Conservation (phyloP, 2,797 vertebrate species). For the Enteromius paludinosus region DNA sequence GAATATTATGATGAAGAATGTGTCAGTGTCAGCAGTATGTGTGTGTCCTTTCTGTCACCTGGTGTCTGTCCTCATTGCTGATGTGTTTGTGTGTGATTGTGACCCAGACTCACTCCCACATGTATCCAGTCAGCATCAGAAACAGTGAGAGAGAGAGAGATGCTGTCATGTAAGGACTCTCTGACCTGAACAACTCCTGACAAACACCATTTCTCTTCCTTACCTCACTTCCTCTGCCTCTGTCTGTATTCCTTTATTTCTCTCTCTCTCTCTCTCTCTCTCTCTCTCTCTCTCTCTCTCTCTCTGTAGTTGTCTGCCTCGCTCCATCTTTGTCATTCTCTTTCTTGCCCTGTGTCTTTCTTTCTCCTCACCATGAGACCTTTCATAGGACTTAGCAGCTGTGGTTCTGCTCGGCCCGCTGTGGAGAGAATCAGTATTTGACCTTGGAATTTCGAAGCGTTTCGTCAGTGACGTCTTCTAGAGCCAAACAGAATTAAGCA, state of each 20-base stretch:
- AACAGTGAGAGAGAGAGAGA: constrained; percentile 13
- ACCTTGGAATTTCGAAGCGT: constrained; percentile 11
- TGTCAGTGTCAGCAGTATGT: background rate
- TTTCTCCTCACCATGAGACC: background rate
- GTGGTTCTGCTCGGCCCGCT: background rate
- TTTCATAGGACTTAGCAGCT: background rate
- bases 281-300: background rate
- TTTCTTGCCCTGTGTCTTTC: constrained; percentile 23
- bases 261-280: too few relatives aligned
- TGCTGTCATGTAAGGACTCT: constrained; percentile 54
- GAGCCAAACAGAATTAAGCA: background rate
- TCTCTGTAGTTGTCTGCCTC: background rate
- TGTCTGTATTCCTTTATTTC: constrained; percentile 24
- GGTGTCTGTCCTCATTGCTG: constrained; percentile 40
- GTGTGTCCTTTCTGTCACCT: constrained; percentile 7
- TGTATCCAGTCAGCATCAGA: constrained; percentile 58
- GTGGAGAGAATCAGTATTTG: constrained; percentile 19
- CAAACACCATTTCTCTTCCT: constrained; percentile 41
- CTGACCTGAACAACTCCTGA: constrained; percentile 59
- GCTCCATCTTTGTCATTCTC: constrained; percentile 34
- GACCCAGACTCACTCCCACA: constrained; percentile 52
- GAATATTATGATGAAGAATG: constrained; percentile 14
- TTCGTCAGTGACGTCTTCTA: background rate
- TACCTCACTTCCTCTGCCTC: background rate
- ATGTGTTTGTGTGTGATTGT: constrained; percentile 61